phyloP scores from a whole-genome alignment of 35 echinoderm and acorn worm species.

The Ophiothrix spiculata region DNA sequence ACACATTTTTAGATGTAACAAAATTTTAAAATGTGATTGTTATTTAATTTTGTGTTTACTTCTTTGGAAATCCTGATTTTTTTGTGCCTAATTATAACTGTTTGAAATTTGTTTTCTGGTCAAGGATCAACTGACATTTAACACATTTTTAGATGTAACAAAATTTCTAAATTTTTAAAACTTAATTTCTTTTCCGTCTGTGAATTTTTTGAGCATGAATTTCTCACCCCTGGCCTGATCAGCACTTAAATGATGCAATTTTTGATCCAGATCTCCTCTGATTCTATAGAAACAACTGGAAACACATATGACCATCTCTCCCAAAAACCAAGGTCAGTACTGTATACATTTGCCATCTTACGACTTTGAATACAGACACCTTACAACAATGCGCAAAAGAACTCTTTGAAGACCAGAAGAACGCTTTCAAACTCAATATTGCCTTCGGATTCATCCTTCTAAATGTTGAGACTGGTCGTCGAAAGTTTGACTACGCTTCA shows the following conservation, averaged over 20 bases:
- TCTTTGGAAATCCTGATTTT: too few relatives aligned
- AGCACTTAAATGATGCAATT: too few relatives aligned
- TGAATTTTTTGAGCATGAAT: too few relatives aligned
- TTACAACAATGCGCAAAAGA: neutral
- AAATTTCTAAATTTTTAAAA: too few relatives aligned
- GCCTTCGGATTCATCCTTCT: neutral
- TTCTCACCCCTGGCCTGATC: too few relatives aligned
- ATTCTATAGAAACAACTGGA: neutral
- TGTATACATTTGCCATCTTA: neutral
- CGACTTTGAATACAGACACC: neutral
- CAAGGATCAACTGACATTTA: neutral
- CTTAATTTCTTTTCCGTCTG: too few relatives aligned
- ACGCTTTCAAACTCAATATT: neutral
- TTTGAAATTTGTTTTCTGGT: constrained; percentile 13
- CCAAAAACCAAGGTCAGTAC: neutral
- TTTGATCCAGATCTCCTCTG: neutral
- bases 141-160: too few relatives aligned
- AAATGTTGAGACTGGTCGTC: neutral
- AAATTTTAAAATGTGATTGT: too few relatives aligned
- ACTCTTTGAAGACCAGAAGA: neutral
- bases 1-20: too few relatives aligned
- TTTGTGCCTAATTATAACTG: too few relatives aligned
- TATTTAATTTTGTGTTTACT: too few relatives aligned
- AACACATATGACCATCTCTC: neutral
- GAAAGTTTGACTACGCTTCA: neutral